Evolutionary conservation across 2,113 vertebrate species (phyloP), one percentile per base, ranked within the genome.

Genomic region (Lepus americanus): DNA sequence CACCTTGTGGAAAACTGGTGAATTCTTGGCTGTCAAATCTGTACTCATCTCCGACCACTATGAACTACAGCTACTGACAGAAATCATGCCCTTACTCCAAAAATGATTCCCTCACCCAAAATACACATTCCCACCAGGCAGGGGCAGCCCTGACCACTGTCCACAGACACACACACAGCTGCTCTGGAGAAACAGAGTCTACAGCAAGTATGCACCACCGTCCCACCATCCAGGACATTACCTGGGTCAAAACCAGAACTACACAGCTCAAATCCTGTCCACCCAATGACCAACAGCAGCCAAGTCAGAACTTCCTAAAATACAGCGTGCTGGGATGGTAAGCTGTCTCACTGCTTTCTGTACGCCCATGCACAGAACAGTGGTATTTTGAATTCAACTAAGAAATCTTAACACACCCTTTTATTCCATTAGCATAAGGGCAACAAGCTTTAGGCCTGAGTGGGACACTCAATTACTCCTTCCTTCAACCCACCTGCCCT

Each of bases 281-380:
- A 63, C 44, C 10, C 23, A 31, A 64, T 0, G 82, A 0, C 19
- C 29, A 39, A 59, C 0, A 82, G 59, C 9, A 51, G 22, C 39
- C 33, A 93, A 94, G 90, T 39, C 11, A 72, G 67, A 90, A 73
- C 83, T 67, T 85, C 77, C 69, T 69, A 66, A 14, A 4, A 19
- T 14, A 76, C 0, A 63, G 17, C 29, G 3, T 12, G 63, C 36
- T 70, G 49, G 6, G 3, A 39, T n/a, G 25, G 12, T 1, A 16
- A 73, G 59, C 9, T 13, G 1, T 66, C 44, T 88, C 73, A 31
- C 69, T 20, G 14, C 55, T 23, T 81, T 80, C 33, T 63, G 11
- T 64, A 61, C 12, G 29, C 27, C 53, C 1, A 5, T 64, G 49
- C 61, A 36, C 51, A 64, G 29, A 4, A 36, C 55, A 13, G 20